phyloP scores from a whole-genome alignment of 64 coral and sea anemone species.

The Actinia equina region DNA sequence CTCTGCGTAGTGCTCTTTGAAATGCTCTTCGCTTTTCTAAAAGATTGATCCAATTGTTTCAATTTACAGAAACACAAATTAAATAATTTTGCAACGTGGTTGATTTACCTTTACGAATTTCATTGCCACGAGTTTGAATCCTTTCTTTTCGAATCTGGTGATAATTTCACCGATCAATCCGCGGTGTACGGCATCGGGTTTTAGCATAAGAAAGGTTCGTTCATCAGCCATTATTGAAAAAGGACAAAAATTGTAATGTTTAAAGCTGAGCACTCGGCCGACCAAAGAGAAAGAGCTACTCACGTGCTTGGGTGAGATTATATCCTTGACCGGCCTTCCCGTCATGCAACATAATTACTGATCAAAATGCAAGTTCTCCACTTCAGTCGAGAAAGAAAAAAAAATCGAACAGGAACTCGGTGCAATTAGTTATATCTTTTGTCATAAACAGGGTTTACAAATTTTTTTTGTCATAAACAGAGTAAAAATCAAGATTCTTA shows the following conservation, averaged over 20 bases:
- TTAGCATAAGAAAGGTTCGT: conserved; percentile 97
- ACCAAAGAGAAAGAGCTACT: background rate
- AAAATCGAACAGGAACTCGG: too few relatives aligned
- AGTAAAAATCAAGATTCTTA: too few relatives aligned
- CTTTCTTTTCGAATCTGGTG: conserved; percentile 94
- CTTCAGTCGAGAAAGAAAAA: too few relatives aligned
- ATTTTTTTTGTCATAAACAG: too few relatives aligned
- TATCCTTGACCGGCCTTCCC: background rate
- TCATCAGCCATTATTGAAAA: conserved; percentile 9
- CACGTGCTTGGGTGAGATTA: background rate
- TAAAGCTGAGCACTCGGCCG: background rate
- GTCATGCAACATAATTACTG: background rate
- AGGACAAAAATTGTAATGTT: background rate
- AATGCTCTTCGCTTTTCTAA: conserved; percentile 58
- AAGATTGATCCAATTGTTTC: conserved; percentile 10
- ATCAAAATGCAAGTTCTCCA: background rate
- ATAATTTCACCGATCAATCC: conserved; percentile 90
- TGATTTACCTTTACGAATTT: conserved; percentile 79
- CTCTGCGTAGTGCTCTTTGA: conserved; percentile 78
- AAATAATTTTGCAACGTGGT: background rate
- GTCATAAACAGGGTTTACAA: too few relatives aligned
- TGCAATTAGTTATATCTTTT: too few relatives aligned
- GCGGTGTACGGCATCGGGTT: conserved; percentile 91
- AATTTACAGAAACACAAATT: background rate
- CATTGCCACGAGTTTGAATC: conserved; percentile 97